Evolutionary conservation across 2,888 invertebrate species (phyloP).

Genomic region (Cheiracanthium punctorium): DNA sequence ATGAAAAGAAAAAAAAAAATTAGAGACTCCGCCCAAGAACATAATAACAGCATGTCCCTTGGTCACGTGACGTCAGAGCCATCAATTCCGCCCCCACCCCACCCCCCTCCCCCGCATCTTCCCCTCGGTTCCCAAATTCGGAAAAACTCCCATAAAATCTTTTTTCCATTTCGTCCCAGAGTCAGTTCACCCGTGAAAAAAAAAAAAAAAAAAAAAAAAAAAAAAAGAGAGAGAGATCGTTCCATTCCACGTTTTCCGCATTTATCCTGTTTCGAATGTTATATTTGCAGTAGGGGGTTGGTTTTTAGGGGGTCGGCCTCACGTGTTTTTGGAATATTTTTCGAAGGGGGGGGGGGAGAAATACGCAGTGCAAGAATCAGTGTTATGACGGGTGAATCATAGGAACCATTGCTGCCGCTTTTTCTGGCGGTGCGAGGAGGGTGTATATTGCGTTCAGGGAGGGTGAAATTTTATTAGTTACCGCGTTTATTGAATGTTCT

Average conservation of each 20-base stretch:
- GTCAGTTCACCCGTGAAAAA: constrained; percentile 51
- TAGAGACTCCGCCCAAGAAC: constrained; percentile 63
- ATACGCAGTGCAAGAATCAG: constrained; percentile 32
- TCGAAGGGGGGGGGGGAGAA: constrained; percentile 31
- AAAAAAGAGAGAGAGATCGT: constrained; percentile 14
- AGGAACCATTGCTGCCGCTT: constrained; percentile 33
- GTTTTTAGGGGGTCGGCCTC: constrained; percentile 17
- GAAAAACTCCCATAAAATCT: constrained; percentile 69
- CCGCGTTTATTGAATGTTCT: neutral
- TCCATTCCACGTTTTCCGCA: constrained; percentile 29
- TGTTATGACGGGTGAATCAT: constrained; percentile 69
- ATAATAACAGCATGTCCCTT: constrained; percentile 67
- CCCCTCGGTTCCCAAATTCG: constrained; percentile 46
- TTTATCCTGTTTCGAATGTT: constrained; percentile 55
- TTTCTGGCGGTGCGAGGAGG: neutral
- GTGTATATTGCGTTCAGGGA: neutral
- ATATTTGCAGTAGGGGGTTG: constrained; percentile 48
- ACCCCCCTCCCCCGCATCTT: constrained; percentile 5
- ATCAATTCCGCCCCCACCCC: constrained; percentile 46
- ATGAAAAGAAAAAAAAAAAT: constrained; percentile 22
- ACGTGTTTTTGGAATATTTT: constrained; percentile 60
- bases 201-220: too few relatives aligned
- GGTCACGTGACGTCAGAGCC: constrained; percentile 52
- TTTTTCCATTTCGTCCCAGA: constrained; percentile 29
- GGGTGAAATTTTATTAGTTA: neutral